Conservation (phyloP, 2,888 invertebrate genomes). For the Eurytoma adleriae region DNA sequence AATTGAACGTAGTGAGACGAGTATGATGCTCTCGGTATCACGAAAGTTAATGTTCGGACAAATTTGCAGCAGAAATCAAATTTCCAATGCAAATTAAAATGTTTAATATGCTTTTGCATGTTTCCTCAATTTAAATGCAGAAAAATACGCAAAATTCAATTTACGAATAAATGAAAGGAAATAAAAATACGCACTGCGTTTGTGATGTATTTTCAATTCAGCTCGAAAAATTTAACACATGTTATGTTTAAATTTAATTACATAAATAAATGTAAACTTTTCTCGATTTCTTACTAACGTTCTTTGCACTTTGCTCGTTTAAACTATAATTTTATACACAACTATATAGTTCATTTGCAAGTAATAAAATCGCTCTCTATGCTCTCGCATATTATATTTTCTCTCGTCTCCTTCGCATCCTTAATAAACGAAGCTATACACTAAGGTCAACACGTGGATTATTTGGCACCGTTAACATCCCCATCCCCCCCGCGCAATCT, state of each 20-base stretch:
- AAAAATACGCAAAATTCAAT: too few relatives aligned
- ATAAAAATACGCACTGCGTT: too few relatives aligned
- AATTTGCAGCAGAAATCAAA: too few relatives aligned
- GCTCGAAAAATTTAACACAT: slow-evolving; percentile 11
- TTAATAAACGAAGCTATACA: slow-evolving; percentile 38
- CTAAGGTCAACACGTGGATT: slow-evolving; percentile 52
- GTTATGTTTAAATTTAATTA: neutral
- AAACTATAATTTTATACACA: slow-evolving; percentile 17
- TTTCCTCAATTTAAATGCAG: too few relatives aligned
- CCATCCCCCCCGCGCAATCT: neutral
- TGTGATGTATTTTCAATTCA: too few relatives aligned
- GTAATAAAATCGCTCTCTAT: slow-evolving; percentile 30
- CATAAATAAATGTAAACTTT: neutral
- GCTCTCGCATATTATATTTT: neutral
- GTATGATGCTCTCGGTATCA: neutral
- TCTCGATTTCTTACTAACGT: neutral
- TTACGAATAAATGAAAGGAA: too few relatives aligned
- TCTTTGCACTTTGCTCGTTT: neutral
- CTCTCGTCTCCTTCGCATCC: neutral
- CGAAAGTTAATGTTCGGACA: neutral
- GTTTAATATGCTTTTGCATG: too few relatives aligned
- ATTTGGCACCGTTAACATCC: slow-evolving; percentile 47
- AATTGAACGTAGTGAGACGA: neutral
- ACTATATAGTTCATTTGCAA: slow-evolving; percentile 16
- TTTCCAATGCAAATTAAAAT: too few relatives aligned